phyloP scores from a whole-genome alignment of 2,797 vertebrate species.

The Gymnopithys bicolor region DNA sequence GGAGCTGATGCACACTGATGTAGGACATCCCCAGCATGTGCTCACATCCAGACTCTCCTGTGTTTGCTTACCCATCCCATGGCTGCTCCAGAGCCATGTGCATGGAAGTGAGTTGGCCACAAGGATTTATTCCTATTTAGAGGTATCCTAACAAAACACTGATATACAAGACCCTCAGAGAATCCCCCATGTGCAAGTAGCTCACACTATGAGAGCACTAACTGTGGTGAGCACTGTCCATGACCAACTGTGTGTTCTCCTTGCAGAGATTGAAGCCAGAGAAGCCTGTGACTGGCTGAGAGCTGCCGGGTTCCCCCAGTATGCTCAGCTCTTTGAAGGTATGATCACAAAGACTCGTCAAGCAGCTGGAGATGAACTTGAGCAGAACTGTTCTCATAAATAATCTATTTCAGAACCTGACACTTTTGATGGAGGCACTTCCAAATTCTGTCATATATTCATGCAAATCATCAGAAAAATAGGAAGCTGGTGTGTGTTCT shows the following conservation, averaged over 20 bases:
- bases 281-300: constrained; percentile 90
- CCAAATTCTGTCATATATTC: neutral
- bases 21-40: neutral
- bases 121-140: neutral
- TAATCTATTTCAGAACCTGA: neutral
- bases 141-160: neutral
- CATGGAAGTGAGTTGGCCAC: fast-evolving
- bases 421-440: neutral
- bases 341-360: constrained; percentile 30
- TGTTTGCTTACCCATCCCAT: neutral
- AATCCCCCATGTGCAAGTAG: neutral
- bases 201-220: neutral
- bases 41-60: fast-evolving
- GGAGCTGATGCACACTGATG: neutral
- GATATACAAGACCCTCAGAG: neutral
- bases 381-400: neutral
- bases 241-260: neutral
- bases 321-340: constrained; percentile 89
- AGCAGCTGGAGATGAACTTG: neutral
- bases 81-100: fast-evolving
- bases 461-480: neutral
- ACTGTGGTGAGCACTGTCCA: neutral
- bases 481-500: neutral
- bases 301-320: constrained; percentile 90
- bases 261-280: constrained; percentile 89